Base-by-base conservation (phyloP, 2,113 vertebrate genomes). In the Charadrius vociferus region DNA sequence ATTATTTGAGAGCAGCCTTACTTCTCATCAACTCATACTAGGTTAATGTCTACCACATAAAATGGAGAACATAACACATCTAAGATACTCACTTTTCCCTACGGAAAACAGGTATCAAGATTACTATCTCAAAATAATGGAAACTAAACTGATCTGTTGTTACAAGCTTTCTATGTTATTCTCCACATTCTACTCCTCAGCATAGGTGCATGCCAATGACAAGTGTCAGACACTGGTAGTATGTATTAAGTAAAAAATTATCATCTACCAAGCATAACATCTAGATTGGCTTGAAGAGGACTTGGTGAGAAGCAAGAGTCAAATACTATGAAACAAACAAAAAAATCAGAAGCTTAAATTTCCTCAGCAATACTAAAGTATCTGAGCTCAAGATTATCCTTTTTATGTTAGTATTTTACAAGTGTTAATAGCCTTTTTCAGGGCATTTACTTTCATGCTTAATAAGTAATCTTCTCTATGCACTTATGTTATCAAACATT, bases 351-450 rank as follows among this genome's bases (percentile, higher is more conserved):
- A 66, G 41, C 59, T 78, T 91, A 79, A 62, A 84, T 70, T 70
- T 93, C 17, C 32, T 24, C 13, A 27, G 58, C 23, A 71, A 71
- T 47, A 56, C 8, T 58, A 41, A 86, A 82, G 29, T 19, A 86
- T 55, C n/a, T 90, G 73, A 63, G 32, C 47, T 72, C n/a, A 86
- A 92, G 77, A 83, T 94, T 87, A 95, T 91, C 72, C 52, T 81
- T 78, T 95, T 74, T 20, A 78, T 63, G 56, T 82, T 74, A 68
- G 47, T 36, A 90, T 95, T 94, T 86, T 86, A 74, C 67, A 95
- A 71, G 50, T 45, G 12, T 55, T 92, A 94, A 94, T 78, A 95
- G 55, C n/a, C 63, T 81, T 90, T 83, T 62, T n/a, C 29, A 86
- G 36, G 24, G 22, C 32, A 78, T 78, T 95, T 78, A 86, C 83